Base-by-base conservation (phyloP, 2,797 vertebrate genomes). In the Etheostoma nigrum region DNA sequence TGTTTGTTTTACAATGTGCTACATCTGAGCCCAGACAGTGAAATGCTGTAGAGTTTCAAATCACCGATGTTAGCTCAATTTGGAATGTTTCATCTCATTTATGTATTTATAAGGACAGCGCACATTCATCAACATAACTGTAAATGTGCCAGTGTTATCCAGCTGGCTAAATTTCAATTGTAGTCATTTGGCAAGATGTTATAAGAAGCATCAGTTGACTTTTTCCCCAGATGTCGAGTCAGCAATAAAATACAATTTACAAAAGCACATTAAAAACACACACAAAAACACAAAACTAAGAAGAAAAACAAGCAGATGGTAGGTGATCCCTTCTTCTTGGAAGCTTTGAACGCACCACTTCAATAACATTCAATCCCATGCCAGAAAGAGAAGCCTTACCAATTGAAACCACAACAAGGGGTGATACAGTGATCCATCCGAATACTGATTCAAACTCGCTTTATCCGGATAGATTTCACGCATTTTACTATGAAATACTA, bases 1-100 rank as follows among this genome's bases (percentile, higher is more conserved):
- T 63, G 78, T 79, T 83, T 82, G 61, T 62, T 72, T 60, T 63
- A 81, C 68, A 67, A 5, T 61, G 66, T 82, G 63, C 72, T 79
- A 85, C 83, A 82, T 83, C n/a, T 7, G 45, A 55, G 74, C 48
- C 40, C 52, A 75, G 66, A 78, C 65, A 47, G n/a, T 62, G 33
- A 68, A 25, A 10, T 40, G 9, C 10, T 40, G 36, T 11, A 40
- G 8, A 36, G 36, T 80, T 66, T 79, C 51, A 80, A 79, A 86
- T 70, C 58, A 65, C 44, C 47, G 61, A 36, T 45, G 49, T 53
- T 80, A 76, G 71, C 59, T 55, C 65, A 71, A 40, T 59, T 66
- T 72, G 8, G 48, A 23, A 1, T 78, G 63, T 74, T 45, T 27
- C 4, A 27, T 27, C 4, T 27, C 27, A 27, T 27, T 27, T 27